Conservation (phyloP, 2,888 invertebrate species). For the Megalurothrips usitatus region DNA sequence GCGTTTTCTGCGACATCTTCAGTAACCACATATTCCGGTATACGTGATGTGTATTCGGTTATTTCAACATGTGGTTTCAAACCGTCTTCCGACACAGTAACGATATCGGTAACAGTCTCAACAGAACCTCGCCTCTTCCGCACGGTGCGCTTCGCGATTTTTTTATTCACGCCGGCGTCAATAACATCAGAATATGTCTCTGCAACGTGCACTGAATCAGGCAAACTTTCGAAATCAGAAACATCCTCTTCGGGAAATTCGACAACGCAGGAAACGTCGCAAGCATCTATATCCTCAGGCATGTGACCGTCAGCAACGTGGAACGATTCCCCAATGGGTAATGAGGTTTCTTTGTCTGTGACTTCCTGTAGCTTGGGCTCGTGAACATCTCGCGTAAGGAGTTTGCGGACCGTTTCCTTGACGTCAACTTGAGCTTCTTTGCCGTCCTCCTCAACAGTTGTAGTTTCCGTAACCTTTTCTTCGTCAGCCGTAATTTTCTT, state of each 20-base stretch:
- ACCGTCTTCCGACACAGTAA: background rate
- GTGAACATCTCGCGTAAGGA: background rate
- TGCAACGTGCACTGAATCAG: slow-evolving; percentile 27
- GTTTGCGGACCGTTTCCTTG: slow-evolving; percentile 36
- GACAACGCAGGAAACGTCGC: background rate
- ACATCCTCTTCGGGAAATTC: slow-evolving; percentile 27
- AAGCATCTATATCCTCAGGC: background rate
- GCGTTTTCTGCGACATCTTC: background rate
- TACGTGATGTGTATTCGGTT: background rate
- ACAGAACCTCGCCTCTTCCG: background rate
- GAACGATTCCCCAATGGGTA: background rate
- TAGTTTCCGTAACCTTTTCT: slow-evolving; percentile 40
- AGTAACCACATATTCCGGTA: background rate
- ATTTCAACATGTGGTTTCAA: background rate
- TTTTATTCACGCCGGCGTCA: background rate
- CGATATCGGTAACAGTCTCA: background rate
- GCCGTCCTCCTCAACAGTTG: slow-evolving; percentile 44
- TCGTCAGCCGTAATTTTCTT: background rate
- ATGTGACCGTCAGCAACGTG: background rate
- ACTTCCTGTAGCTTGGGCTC: background rate
- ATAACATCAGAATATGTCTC: background rate
- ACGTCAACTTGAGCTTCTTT: slow-evolving; percentile 36
- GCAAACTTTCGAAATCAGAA: slow-evolving; percentile 13
- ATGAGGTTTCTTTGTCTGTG: background rate
- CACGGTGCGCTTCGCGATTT: background rate